These are phyloP conservation scores for Vombatus ursinus DNA, from an alignment of 2,113 vertebrate genomes.

Conservation along the genomic window DNA sequence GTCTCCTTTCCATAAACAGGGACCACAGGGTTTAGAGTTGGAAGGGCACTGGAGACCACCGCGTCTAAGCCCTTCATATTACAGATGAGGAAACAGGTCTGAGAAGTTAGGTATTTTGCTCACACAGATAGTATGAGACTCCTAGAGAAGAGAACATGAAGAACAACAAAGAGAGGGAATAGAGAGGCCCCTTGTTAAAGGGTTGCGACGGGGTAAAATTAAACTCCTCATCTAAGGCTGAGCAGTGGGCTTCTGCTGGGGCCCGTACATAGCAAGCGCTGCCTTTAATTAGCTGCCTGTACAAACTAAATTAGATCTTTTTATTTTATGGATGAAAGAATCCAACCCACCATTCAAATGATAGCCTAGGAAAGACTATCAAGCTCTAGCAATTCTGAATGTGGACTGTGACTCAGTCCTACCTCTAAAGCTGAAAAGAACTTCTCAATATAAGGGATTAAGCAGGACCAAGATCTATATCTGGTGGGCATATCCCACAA, in stretches of 20 bases:
- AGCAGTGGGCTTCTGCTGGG: neutral
- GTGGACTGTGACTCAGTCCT: neutral
- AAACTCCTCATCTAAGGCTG: neutral
- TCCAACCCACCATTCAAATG: neutral
- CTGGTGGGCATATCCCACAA: neutral
- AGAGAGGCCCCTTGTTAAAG: neutral
- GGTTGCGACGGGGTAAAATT: neutral
- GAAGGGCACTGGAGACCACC: neutral
- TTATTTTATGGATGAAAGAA: neutral
- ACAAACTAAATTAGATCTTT: neutral
- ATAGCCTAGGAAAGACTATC: neutral
- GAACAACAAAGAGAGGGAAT: neutral
- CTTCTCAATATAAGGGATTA: neutral
- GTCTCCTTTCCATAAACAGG: neutral
- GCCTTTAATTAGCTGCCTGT: neutral
- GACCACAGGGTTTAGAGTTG: neutral
- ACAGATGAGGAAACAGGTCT: neutral
- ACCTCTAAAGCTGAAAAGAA: neutral
- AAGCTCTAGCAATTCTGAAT: neutral
- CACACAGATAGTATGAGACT: neutral
- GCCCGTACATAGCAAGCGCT: neutral
- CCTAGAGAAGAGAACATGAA: neutral
- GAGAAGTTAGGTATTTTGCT: neutral
- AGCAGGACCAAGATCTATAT: neutral
- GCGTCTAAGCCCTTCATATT: neutral